Evolutionary conservation across 2,113 vertebrate species (phyloP).

Genomic region (Patagioenas fasciata): DNA sequence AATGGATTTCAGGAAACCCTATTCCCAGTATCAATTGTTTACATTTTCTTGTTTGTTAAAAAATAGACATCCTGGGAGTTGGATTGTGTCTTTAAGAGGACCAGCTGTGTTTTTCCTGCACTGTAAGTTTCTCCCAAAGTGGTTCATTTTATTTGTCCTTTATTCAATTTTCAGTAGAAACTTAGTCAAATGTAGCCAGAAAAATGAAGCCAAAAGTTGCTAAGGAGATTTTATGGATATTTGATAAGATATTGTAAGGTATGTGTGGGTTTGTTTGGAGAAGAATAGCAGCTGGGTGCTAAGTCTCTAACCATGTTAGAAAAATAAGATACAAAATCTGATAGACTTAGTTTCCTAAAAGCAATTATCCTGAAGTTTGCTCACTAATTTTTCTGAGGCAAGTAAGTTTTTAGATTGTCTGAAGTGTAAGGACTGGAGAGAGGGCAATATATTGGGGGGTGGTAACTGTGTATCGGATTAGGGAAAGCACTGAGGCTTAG

Average conservation of each 20-base stretch:
- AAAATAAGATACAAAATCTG: background rate
- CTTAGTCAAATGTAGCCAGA: background rate
- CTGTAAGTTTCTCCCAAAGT: background rate
- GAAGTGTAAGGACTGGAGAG: conserved; percentile 25
- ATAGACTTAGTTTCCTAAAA: background rate
- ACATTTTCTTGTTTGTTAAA: conserved; percentile 1
- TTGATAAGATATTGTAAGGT: background rate
- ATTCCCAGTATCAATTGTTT: background rate
- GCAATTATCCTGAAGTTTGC: conserved; percentile 4
- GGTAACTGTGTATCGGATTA: background rate
- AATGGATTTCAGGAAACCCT: background rate
- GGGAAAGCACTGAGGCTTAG: background rate
- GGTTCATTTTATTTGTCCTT: conserved; percentile 21
- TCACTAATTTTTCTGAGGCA: background rate
- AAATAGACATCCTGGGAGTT: background rate
- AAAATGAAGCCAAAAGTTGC: background rate
- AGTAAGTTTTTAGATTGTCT: conserved; percentile 19
- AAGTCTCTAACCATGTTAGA: background rate
- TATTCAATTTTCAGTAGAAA: background rate
- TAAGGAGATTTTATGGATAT: conserved; percentile 2
- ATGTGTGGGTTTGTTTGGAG: background rate
- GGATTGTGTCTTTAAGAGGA: background rate
- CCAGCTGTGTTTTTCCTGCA: background rate
- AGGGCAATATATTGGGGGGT: background rate
- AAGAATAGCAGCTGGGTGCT: background rate